Evolutionary conservation across 2,797 vertebrate species (phyloP), one percentile per base, ranked within the genome.

Genomic region (Mormyrus hasselquistii): DNA sequence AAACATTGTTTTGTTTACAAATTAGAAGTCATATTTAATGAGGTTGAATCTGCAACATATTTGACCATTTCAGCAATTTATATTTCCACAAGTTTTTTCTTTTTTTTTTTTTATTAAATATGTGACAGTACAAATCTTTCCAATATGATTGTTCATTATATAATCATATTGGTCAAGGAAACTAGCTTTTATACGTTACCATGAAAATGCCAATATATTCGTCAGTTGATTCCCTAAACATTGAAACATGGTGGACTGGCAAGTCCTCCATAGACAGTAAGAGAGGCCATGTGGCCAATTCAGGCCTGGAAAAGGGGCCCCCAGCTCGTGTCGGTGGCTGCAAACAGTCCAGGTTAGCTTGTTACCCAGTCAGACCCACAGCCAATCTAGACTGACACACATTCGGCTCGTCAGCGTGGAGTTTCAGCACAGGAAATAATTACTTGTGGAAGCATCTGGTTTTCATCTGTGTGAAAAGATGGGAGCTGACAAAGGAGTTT

Each of bases 361-460:
- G 87, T 87, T 90, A 88, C 0, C 50, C 44, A 47, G 82, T 19
- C 59, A 53, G 49, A 59, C 53, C 59, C 55, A 34, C 19, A 14
- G 12, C 47, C 41, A 88, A 89, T 90, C 87, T 90, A 16, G 87
- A 86, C 59, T 91, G 88, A 89, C 83, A 82, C 55, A 88, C 89
- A 90, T 90, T 90, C 89, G 65, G 85, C 89, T 82, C 89, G 88
- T 91, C 90, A 88, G 89, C 65, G 88, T 79, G 29, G 22, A 22
- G 65, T 88, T 89, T 87, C 87, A 83, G 90, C 22, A 65, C 59
- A 57, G 85, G 87, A 90, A 89, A 91, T 91, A 91, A 91, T 91
- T 86, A 91, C 88, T 91, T 87, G 89, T 76, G 88, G 83, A 90
- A 89, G 89, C 89, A 90, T 90, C 90, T 91, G 90, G 87, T 90